These are phyloP conservation scores for Anomalospiza imberbis DNA, from an alignment of 2,797 vertebrate species.

Conservation along the genomic window DNA sequence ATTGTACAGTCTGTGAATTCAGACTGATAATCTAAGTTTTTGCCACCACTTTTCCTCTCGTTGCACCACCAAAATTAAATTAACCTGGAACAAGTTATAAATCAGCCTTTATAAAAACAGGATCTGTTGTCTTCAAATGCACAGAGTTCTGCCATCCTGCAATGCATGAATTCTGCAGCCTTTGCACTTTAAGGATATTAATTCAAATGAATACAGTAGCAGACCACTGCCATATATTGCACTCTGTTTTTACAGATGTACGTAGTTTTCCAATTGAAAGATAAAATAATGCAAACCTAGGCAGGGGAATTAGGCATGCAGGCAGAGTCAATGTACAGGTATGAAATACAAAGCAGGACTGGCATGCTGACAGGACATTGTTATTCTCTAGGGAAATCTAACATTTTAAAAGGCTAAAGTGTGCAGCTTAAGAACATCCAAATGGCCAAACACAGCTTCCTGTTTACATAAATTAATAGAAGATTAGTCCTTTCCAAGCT, in stretches of 20 bases:
- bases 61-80: background rate
- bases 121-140: background rate
- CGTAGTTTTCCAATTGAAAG: conserved; percentile 26
- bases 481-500: conserved; percentile 33
- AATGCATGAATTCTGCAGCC: background rate
- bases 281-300: conserved; percentile 28
- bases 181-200: conserved; percentile 30
- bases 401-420: background rate
- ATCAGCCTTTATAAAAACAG: background rate
- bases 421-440: conserved; percentile 1
- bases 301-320: background rate
- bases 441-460: conserved; percentile 1
- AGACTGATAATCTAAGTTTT: background rate
- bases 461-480: conserved; percentile 50
- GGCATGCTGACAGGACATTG: background rate
- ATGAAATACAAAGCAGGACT: conserved; percentile 16
- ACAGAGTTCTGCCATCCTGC: background rate
- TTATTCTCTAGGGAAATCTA: background rate
- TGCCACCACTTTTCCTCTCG: background rate
- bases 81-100: background rate
- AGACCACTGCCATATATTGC: background rate
- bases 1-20: background rate
- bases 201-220: conserved; percentile 53
- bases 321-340: background rate
- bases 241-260: conserved; percentile 63